Conservation (phyloP, 2,888 invertebrate species). For the Lasioglossum oenotherae region DNA sequence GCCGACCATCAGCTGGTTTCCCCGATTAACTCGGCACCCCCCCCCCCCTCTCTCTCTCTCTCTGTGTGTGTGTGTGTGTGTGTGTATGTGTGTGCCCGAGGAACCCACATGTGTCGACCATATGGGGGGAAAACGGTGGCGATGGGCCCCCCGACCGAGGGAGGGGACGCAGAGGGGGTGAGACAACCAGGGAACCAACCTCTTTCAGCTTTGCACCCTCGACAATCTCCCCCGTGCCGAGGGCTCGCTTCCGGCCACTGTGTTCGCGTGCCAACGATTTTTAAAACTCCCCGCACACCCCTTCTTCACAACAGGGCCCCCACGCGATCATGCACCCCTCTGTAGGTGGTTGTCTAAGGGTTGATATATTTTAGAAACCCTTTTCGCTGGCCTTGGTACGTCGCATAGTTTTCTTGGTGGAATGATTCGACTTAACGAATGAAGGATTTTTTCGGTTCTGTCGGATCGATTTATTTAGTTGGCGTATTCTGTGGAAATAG, state of each 20-base stretch:
- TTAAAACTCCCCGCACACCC: conserved; percentile 25
- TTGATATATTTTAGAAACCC: background rate
- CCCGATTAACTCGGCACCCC: conserved; percentile 58
- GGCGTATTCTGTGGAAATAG: too few relatives aligned
- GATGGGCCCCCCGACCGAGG: conserved; percentile 26
- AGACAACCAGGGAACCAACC: conserved; percentile 41
- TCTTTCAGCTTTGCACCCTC: conserved; percentile 63
- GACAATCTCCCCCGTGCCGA: conserved; percentile 15
- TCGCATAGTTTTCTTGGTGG: background rate
- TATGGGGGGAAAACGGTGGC: conserved; percentile 67
- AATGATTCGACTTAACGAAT: too few relatives aligned
- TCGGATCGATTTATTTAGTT: too few relatives aligned
- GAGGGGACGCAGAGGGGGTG: background rate
- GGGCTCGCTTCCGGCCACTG: conserved; percentile 41
- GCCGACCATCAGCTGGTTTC: conserved; percentile 80
- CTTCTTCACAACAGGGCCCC: background rate
- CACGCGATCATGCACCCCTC: background rate
- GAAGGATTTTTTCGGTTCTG: too few relatives aligned
- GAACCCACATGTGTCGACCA: conserved; percentile 78
- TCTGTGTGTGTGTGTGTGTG: background rate
- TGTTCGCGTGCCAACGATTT: conserved; percentile 60
- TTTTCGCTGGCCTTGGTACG: background rate
- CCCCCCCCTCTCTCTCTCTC: conserved; percentile 23
- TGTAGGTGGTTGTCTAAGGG: background rate
- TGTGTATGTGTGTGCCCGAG: conserved; percentile 22